Percentiles rank a stretch among this genome's conserved stretches.
These are phyloP conservation scores for Athetis lepigone DNA, from an alignment of 2,888 invertebrate species.

Conservation along the genomic window DNA sequence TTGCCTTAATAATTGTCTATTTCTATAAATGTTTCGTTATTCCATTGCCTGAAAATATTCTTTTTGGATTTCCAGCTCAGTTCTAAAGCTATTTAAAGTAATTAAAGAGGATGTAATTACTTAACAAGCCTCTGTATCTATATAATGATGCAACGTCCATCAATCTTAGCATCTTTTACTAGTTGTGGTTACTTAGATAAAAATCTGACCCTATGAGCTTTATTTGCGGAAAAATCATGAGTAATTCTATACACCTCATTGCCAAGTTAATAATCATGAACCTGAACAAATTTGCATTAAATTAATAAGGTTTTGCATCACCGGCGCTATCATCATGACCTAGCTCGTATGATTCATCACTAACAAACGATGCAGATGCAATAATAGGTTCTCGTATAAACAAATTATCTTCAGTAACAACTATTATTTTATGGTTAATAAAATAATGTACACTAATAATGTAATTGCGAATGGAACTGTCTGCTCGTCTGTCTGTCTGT, in stretches of 20 bases:
- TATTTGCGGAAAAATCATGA: slow-evolving; percentile 48
- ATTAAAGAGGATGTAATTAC: too few relatives aligned
- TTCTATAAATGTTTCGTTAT: too few relatives aligned
- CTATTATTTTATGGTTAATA: slow-evolving; percentile 33
- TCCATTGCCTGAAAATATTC: too few relatives aligned
- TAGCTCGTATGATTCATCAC: slow-evolving; percentile 43
- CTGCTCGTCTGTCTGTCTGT: too few relatives aligned
- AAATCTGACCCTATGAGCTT: slow-evolving; percentile 35
- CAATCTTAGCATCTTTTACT: neutral
- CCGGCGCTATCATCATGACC: slow-evolving; percentile 25
- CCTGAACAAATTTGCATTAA: slow-evolving; percentile 10
- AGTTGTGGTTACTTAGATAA: slow-evolving; percentile 31
- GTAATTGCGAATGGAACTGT: too few relatives aligned
- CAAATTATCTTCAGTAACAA: slow-evolving; percentile 45
- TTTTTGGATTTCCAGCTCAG: too few relatives aligned
- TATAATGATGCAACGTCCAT: slow-evolving; percentile 18
- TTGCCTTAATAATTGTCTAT: too few relatives aligned
- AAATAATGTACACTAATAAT: slow-evolving; percentile 41
- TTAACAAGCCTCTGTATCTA: too few relatives aligned
- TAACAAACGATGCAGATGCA: slow-evolving; percentile 21
- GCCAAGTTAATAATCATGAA: slow-evolving; percentile 20
- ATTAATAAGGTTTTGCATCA: slow-evolving; percentile 33
- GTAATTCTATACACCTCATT: slow-evolving; percentile 32
- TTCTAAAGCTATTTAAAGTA: too few relatives aligned
- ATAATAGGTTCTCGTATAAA: slow-evolving; percentile 27